These are phyloP conservation scores for Choloepus hoffmanni DNA, from an alignment of 2,113 vertebrate genomes.

Conservation along the genomic window DNA sequence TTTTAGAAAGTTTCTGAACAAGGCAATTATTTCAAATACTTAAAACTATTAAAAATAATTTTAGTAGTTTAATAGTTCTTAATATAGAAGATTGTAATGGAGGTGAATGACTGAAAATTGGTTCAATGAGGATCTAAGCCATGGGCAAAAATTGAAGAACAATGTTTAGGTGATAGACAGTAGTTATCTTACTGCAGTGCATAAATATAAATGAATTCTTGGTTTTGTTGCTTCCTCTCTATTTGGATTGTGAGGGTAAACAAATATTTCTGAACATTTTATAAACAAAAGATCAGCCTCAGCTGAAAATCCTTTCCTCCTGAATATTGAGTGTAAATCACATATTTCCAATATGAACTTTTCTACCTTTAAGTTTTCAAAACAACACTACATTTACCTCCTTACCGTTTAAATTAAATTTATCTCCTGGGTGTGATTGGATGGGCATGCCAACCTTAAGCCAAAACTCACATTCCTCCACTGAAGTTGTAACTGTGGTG, in stretches of 20 bases:
- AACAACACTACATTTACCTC: constrained; percentile 34
- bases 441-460: not conserved
- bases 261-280: not conserved
- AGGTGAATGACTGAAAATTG: not conserved
- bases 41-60: constrained; percentile 21
- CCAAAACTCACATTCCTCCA: not conserved
- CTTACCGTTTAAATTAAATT: not conserved
- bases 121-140: not conserved
- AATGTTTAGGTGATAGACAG: not conserved
- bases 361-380: constrained; percentile 29
- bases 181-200: not conserved
- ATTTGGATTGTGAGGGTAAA: not conserved
- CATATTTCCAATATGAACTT: not conserved
- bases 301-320: not conserved
- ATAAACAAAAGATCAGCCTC: not conserved
- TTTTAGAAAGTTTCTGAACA: not conserved
- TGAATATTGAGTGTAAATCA: not conserved
- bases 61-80: not conserved
- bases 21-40: not conserved
- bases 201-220: not conserved
- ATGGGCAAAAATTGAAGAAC: not conserved
- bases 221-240: not conserved
- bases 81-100: not conserved
- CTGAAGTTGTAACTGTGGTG: not conserved
- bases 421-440: not conserved